Conservation (phyloP, 1,140 invertebrate species). For the Aphelenchoides fujianensis region DNA sequence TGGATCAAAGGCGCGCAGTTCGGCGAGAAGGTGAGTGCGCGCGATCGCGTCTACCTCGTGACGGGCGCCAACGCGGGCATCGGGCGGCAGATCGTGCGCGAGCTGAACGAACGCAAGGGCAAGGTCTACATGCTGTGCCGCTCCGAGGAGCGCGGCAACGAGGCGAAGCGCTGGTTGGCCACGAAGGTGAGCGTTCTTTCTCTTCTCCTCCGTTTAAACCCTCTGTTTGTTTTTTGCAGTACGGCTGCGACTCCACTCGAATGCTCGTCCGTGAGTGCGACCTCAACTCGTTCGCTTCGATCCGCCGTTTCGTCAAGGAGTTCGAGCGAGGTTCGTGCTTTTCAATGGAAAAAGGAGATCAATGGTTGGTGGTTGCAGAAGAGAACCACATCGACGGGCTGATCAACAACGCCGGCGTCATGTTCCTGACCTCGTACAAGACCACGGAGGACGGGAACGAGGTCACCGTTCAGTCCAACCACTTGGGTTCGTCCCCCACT, state of each 20-base stretch:
- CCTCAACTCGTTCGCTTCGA: conserved; percentile 22
- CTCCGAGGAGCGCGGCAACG: conserved; percentile 7
- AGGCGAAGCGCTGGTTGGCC: conserved; percentile 13
- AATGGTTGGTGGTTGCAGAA: conserved; percentile 30
- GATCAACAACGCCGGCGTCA: conserved; percentile 52
- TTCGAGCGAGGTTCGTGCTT: conserved; percentile 27
- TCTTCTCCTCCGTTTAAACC: no score
- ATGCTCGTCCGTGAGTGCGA: conserved; percentile 29
- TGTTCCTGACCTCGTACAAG: conserved; percentile 46
- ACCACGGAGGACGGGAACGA: conserved; percentile 47
- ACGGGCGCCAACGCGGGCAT: conserved; percentile 35
- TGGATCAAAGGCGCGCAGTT: conserved; percentile 39
- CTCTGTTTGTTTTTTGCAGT: conserved; percentile 28
- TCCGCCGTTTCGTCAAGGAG: conserved; percentile 19
- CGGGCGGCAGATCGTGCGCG: conserved; percentile 25
- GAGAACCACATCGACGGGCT: conserved; percentile 46
- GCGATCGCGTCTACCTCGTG: conserved; percentile 27
- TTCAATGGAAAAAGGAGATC: not conserved
- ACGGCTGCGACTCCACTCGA: conserved; percentile 31
- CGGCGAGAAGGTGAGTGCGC: conserved; percentile 28
- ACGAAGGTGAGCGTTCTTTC: conserved; percentile 19
- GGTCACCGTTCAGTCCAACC: conserved; percentile 47
- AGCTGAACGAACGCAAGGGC: conserved; percentile 27
- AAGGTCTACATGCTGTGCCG: conserved; percentile 36
- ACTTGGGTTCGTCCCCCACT: conserved; percentile 36